phyloP scores from a whole-genome alignment of 2,797 vertebrate species.

The Gadopsis marmoratus region DNA sequence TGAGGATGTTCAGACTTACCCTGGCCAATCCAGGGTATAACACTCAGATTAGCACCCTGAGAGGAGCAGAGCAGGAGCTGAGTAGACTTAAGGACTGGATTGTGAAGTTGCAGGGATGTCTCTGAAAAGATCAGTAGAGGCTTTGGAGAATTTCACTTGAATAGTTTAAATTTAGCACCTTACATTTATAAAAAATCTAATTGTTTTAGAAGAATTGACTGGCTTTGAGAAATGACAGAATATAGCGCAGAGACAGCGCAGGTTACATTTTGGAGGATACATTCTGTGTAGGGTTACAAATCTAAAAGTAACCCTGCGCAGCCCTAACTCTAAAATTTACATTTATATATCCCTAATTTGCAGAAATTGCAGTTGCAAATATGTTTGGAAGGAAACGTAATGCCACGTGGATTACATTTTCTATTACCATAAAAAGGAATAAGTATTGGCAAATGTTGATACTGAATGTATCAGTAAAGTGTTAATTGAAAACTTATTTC shows the following conservation, averaged over 20 bases:
- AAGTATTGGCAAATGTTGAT: background rate
- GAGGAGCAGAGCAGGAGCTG: conserved; percentile 13
- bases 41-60: conserved; percentile 47
- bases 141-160: conserved; percentile 44
- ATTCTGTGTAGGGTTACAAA: background rate
- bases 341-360: background rate
- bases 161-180: background rate
- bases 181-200: background rate
- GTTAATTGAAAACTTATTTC: too few species aligned
- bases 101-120: conserved; percentile 13
- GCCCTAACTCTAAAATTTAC: background rate
- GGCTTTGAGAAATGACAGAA: too few species aligned
- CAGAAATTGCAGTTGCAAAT: background rate
- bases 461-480: background rate
- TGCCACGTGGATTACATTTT: background rate
- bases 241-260: background rate
- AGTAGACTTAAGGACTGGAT: conserved; percentile 28
- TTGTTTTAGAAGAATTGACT: background rate
- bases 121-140: conserved; percentile 43
- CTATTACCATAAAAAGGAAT: background rate
- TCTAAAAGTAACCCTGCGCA: background rate
- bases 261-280: background rate
- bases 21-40: conserved; percentile 38
- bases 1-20: conserved; percentile 44
- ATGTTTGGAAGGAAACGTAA: background rate